A percentile compares a stretch with the other conserved stretches of the same genome.
phyloP scores from a whole-genome alignment of 1,140 invertebrate species.

The silkworm (Bombyx mori) region DNA sequence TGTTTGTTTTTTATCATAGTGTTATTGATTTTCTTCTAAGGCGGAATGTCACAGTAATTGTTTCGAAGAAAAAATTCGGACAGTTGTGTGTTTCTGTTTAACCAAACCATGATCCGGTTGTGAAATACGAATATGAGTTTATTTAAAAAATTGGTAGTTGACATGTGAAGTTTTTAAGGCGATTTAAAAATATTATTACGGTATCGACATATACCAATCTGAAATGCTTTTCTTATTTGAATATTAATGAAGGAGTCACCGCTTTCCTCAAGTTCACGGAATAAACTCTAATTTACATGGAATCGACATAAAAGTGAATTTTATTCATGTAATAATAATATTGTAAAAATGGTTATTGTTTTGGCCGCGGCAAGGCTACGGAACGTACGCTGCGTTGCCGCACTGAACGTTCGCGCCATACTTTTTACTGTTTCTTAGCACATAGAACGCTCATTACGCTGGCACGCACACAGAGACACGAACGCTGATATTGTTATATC shows the following conservation, averaged over 20 bases:
- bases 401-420: slow-evolving; percentile 57
- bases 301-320: slow-evolving; percentile 5
- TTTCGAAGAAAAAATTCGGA: too few species aligned
- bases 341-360: slow-evolving; percentile 44
- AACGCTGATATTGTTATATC: slow-evolving; percentile 53
- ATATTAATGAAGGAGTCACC: too few species aligned
- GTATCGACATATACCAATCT: too few species aligned
- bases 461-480: slow-evolving; percentile 50
- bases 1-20: slow-evolving; percentile 38
- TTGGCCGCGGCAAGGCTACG: slow-evolving; percentile 52
- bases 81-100: too few species aligned
- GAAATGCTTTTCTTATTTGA: too few species aligned
- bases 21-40: slow-evolving; percentile 25
- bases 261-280: too few species aligned
- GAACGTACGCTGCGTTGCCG: slow-evolving; percentile 57
- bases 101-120: too few species aligned
- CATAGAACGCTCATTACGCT: slow-evolving; percentile 63
- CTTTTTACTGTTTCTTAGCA: slow-evolving; percentile 70
- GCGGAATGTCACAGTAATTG: slow-evolving; percentile 2
- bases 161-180: too few species aligned
- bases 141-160: too few species aligned
- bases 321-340: neutral
- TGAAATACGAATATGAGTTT: too few species aligned
- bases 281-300: slow-evolving; percentile 8
- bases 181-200: too few species aligned